These are phyloP conservation scores for Eupristina koningsbergeri DNA, from an alignment of 1,140 invertebrate species.

Conservation along the genomic window DNA sequence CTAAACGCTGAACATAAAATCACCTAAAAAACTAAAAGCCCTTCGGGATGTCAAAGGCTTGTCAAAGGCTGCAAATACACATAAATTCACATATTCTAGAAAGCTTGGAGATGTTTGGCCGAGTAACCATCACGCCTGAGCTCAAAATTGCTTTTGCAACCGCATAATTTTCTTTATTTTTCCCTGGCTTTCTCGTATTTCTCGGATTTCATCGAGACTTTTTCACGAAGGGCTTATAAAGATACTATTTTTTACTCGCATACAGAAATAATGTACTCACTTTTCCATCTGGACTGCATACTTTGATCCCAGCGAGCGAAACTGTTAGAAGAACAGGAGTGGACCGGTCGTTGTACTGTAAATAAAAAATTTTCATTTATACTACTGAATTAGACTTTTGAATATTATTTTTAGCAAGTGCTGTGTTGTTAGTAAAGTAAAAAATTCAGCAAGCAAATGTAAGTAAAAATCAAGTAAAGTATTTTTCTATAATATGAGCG, in stretches of 20 bases:
- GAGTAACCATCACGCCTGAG: constrained; percentile 54
- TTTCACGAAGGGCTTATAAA: not conserved
- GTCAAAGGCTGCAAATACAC: constrained; percentile 39
- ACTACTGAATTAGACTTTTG: not conserved
- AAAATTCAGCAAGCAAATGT: no score
- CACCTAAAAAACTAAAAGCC: constrained; percentile 57
- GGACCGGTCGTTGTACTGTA: constrained; percentile 77
- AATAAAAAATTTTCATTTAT: constrained; percentile 59
- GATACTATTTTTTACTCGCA: not conserved
- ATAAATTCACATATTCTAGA: constrained; percentile 1
- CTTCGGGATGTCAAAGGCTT: constrained; percentile 11
- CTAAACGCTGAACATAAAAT: constrained; percentile 40
- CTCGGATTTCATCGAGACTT: not conserved
- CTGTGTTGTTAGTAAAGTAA: no score
- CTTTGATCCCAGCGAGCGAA: constrained; percentile 84
- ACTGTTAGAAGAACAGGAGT: constrained; percentile 83
- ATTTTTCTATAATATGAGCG: no score
- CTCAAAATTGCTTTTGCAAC: constrained; percentile 38
- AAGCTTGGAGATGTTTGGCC: constrained; percentile 54
- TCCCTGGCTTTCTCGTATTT: not conserved
- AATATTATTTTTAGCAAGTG: no score
- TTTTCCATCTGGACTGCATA: constrained; percentile 87
- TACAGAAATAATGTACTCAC: constrained; percentile 72
- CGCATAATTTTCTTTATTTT: constrained; percentile 48
- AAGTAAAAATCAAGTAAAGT: no score